These are phyloP conservation scores for Pristionchus mayeri DNA, from an alignment of 2,888 invertebrate genomes.

Conservation along the genomic window DNA sequence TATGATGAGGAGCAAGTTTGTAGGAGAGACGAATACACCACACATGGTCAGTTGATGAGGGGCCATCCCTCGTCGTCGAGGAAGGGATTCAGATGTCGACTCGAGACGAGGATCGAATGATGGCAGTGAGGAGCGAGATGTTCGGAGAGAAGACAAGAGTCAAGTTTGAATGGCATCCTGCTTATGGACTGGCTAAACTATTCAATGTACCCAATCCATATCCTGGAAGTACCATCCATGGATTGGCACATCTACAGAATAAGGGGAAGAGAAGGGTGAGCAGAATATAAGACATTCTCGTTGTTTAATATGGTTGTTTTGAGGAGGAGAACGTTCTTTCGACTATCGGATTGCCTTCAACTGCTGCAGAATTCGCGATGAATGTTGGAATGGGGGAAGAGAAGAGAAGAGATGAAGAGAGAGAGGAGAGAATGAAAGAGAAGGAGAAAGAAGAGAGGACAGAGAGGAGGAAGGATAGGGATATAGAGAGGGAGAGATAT, in stretches of 20 bases:
- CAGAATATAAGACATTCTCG: neutral
- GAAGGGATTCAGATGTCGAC: neutral
- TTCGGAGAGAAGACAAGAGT: slow-evolving; percentile 85
- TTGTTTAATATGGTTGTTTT: neutral
- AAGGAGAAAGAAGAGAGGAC: slow-evolving; percentile 45
- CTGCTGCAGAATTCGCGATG: slow-evolving; percentile 57
- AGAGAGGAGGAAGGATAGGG: slow-evolving; percentile 40
- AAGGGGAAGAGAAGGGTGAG: slow-evolving; percentile 55
- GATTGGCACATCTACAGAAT: slow-evolving; percentile 58
- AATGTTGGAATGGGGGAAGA: slow-evolving; percentile 51
- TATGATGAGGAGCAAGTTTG: slow-evolving; percentile 61
- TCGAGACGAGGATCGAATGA: slow-evolving; percentile 80
- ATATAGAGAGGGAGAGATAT: slow-evolving; percentile 16
- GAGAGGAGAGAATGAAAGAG: slow-evolving; percentile 48
- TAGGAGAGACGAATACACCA: slow-evolving; percentile 58
- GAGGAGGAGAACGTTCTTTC: slow-evolving; percentile 32
- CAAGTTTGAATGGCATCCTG: slow-evolving; percentile 59
- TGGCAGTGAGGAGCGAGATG: slow-evolving; percentile 85
- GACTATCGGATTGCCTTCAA: slow-evolving; percentile 60
- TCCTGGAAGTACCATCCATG: slow-evolving; percentile 79
- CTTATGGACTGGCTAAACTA: slow-evolving; percentile 87
- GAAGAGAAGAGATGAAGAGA: slow-evolving; percentile 53
- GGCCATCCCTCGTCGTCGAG: too few relatives aligned
- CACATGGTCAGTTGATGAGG: slow-evolving; percentile 52
- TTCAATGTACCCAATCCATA: slow-evolving; percentile 94